Evolutionary conservation across 2,888 invertebrate species (phyloP), one percentile per base, ranked within the genome.

Genomic region (Elaeidobius kamerunicus): DNA sequence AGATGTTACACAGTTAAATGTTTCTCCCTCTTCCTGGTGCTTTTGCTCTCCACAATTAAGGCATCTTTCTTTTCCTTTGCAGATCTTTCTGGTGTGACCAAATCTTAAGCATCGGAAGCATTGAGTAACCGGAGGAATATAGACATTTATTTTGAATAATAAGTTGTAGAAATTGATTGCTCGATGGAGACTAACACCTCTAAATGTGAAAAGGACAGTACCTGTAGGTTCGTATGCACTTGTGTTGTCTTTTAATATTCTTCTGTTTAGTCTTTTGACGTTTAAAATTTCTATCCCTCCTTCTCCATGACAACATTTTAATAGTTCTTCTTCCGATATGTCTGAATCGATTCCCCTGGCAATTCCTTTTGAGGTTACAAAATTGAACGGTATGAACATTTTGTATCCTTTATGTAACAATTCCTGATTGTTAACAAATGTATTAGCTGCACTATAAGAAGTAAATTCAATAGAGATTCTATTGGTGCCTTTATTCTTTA

Each of bases 41-140:
- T 20, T 39, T 5, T 11, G 2, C 6, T 39, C 19, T 1, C n/a
- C 20, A 12, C 39, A 20, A 20, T 20, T 20, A 39, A 39, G 20
- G 20, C 20, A 19, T 1, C 12, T 2, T 12, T 39, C 39, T 6
- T 39, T 39, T 1, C 39, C 48, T 34, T 41, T 48, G n/a, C 20
- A 18, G n/a, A 17, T 28, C 14, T 16, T 41, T 40, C 41, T 40
- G 1, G 40, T 48, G 4, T 40, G 48, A 9, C 40, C 32, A 14
- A 40, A 41, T 11, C 39, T 3, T 3, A 39, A 12, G 7, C 20
- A 18, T n/a, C 19, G 11, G 12, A 39, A 39, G 20, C 20, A 48
- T 11, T 48, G 48, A 1, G 40, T 48, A 2, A 48, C 40, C 7
- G 48, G 48, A 2, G 40, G 41, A n/a, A 45, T 23, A 32, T 32